These are phyloP conservation scores for Cosmia trapezina DNA, from an alignment of 2,888 invertebrate genomes.

Conservation along the genomic window DNA sequence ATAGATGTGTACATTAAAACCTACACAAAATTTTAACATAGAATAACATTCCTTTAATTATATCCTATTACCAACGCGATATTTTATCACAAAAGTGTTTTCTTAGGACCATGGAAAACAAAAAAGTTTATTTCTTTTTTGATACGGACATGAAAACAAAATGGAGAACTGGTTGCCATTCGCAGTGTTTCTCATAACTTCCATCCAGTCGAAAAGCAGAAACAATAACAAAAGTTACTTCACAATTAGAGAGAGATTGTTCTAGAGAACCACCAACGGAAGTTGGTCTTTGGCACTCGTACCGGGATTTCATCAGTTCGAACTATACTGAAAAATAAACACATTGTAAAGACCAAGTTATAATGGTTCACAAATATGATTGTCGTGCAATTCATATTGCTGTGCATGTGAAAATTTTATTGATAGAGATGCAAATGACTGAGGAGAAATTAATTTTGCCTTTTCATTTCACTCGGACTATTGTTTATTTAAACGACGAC, in stretches of 20 bases:
- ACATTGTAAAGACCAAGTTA: conserved; percentile 45
- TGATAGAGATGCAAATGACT: conserved; percentile 54
- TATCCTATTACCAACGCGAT: neutral
- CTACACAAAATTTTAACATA: neutral
- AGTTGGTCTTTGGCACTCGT: conserved; percentile 62
- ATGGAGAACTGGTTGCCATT: conserved; percentile 58
- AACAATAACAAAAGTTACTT: conserved; percentile 80
- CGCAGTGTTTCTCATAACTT: conserved; percentile 69
- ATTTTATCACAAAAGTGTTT: conserved; percentile 24
- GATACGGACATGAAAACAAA: conserved; percentile 26
- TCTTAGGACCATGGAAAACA: conserved; percentile 19
- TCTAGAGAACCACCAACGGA: conserved; percentile 64
- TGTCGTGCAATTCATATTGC: conserved; percentile 55
- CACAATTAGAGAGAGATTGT: conserved; percentile 77
- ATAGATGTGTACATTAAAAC: neutral
- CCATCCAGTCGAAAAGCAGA: conserved; percentile 65
- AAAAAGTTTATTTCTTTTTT: conserved; percentile 14
- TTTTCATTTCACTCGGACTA: conserved; percentile 30
- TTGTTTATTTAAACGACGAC: conserved; percentile 39
- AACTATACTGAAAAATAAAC: conserved; percentile 33
- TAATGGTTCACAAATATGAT: conserved; percentile 47
- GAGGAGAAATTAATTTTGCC: conserved; percentile 47
- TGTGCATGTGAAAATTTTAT: conserved; percentile 43
- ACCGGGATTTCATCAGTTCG: conserved; percentile 31
- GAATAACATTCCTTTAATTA: conserved; percentile 12